Conservation (phyloP, 2,113 vertebrate genomes). For the Podiceps cristatus region DNA sequence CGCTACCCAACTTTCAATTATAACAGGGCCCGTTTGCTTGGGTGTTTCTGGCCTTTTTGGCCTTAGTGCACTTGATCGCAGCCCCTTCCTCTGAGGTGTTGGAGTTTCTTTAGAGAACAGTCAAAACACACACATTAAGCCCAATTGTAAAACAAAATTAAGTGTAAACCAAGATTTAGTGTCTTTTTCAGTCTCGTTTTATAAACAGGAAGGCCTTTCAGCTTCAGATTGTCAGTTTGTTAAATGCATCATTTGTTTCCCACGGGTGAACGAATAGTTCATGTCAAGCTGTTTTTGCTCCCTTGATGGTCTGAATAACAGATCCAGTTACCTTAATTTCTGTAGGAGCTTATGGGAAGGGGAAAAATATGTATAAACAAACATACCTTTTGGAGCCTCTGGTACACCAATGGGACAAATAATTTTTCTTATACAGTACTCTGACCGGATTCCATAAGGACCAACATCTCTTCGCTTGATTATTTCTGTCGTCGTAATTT, state of each 20-base stretch:
- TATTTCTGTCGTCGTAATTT: constrained; percentile 99
- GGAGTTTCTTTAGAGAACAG: constrained; percentile 88
- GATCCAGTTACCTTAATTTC: neutral
- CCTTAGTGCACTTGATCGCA: constrained; percentile 92
- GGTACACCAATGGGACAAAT: constrained; percentile 98
- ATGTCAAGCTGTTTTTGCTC: neutral
- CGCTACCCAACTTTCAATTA: constrained; percentile 97
- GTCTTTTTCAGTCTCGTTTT: neutral
- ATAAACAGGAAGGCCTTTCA: neutral
- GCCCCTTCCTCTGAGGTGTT: constrained; percentile 91
- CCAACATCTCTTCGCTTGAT: constrained; percentile 97
- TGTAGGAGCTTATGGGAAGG: neutral
- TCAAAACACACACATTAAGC: constrained; percentile 45
- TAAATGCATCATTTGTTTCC: neutral
- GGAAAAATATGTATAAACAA: neutral
- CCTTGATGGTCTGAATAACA: neutral
- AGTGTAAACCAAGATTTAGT: neutral
- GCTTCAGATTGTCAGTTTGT: neutral
- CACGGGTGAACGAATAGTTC: neutral
- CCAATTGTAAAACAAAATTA: neutral
- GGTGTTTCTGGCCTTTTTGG: constrained; percentile 96
- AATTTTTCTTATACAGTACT: constrained; percentile 98
- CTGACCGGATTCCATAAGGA: constrained; percentile 94
- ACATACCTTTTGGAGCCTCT: constrained; percentile 94
- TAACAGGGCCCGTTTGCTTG: constrained; percentile 96